A percentile compares a stretch with the other conserved stretches of the same genome.
phyloP scores from a whole-genome alignment of 1,140 invertebrate species.

The Dermatophagoides farinae region DNA sequence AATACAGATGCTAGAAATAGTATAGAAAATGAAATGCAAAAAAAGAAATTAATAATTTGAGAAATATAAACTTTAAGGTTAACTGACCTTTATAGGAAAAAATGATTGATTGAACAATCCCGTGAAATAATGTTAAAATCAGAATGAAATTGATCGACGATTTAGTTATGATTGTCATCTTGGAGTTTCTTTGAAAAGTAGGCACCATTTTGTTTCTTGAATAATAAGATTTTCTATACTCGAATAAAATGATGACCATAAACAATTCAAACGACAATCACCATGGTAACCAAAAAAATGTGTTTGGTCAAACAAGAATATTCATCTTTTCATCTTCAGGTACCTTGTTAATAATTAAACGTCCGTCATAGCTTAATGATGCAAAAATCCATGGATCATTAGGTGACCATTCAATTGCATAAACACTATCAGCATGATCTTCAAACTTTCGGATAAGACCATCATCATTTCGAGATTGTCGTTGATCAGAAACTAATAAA shows the following conservation, averaged over 20 bases:
- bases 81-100: background rate
- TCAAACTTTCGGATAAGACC: slow-evolving; percentile 70
- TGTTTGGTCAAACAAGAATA: slow-evolving; percentile 15
- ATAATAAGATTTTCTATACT: background rate
- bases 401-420: slow-evolving; percentile 85
- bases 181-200: background rate
- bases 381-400: slow-evolving; percentile 96
- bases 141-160: no score
- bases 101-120: background rate
- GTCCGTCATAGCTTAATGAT: slow-evolving; percentile 83
- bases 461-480: slow-evolving; percentile 31
- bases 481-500: background rate
- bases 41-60: background rate
- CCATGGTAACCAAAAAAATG: background rate
- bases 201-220: background rate
- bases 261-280: background rate
- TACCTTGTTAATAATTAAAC: slow-evolving; percentile 75
- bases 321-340: slow-evolving; percentile 72
- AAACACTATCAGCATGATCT: slow-evolving; percentile 94
- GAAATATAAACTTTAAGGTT: background rate
- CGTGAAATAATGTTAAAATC: background rate
- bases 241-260: background rate
- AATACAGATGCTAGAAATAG: background rate
- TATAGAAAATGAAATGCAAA: background rate
- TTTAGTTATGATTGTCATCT: background rate